These are phyloP conservation scores for Dione vanillae DNA, from an alignment of 2,888 invertebrate genomes.

Conservation along the genomic window DNA sequence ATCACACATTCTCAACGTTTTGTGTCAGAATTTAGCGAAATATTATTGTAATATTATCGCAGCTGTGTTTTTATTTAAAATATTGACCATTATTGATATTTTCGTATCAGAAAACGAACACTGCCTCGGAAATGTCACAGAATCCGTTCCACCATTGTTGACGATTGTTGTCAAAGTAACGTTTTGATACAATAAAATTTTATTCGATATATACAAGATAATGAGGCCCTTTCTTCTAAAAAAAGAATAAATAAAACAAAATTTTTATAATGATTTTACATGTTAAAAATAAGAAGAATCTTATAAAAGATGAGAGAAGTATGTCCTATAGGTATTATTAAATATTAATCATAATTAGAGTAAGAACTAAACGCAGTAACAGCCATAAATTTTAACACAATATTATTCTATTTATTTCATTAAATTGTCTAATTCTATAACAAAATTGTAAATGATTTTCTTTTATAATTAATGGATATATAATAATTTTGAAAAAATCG, in stretches of 20 bases:
- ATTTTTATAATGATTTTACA: neutral
- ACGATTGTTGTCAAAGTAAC: conserved; percentile 80
- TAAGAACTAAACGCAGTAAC: neutral
- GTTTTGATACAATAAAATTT: conserved; percentile 56
- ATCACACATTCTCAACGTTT: conserved; percentile 92
- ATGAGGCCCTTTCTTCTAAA: neutral
- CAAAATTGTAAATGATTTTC: neutral
- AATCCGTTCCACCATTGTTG: conserved; percentile 83
- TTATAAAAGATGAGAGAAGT: neutral
- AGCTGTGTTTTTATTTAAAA: conserved; percentile 65
- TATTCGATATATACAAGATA: neutral
- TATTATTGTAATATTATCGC: conserved; percentile 78
- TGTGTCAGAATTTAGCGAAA: conserved; percentile 67
- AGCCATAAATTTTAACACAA: neutral
- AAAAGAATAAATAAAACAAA: neutral
- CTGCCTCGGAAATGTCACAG: conserved; percentile 77
- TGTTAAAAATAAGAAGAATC: neutral
- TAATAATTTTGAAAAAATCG: neutral
- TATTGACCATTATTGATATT: conserved; percentile 81
- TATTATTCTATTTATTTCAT: neutral
- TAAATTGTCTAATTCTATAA: neutral
- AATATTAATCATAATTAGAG: neutral
- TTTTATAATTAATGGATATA: neutral
- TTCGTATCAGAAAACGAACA: conserved; percentile 80
- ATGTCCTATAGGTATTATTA: neutral